A percentile compares a stretch with the other conserved stretches of the same genome.
phyloP scores from a whole-genome alignment of 2,113 vertebrate genomes.

The Boleophthalmus pectinirostris region DNA sequence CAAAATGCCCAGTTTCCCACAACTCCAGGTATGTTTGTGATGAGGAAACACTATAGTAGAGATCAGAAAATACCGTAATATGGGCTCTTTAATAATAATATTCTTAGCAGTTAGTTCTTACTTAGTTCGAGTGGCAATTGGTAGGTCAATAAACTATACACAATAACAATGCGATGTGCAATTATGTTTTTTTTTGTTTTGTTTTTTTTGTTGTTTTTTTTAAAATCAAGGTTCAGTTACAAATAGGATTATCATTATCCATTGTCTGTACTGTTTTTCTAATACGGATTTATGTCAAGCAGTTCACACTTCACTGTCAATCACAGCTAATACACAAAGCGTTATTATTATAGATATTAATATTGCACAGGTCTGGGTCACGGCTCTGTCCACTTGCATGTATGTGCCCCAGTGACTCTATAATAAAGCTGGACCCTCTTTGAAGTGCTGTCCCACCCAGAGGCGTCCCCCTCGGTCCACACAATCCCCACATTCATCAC shows the following conservation, averaged over 20 bases:
- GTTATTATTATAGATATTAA: not conserved
- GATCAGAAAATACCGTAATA: too few species aligned
- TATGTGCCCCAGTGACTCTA: slow-evolving; percentile 66
- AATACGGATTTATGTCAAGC: not conserved
- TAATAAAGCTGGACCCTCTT: slow-evolving; percentile 75
- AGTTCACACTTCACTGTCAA: not conserved
- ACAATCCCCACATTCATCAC: slow-evolving; percentile 77
- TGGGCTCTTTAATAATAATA: too few species aligned
- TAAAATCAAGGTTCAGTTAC: too few species aligned
- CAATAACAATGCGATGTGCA: too few species aligned
- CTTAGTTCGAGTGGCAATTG: too few species aligned
- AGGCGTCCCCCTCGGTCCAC: slow-evolving; percentile 57
- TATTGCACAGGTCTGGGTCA: not conserved
- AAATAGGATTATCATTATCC: too few species aligned
- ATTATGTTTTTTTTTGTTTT: too few species aligned
- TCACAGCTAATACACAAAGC: not conserved
- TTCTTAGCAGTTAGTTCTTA: too few species aligned
- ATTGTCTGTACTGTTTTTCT: too few species aligned
- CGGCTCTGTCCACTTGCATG: slow-evolving; percentile 59
- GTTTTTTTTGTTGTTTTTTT: too few species aligned
- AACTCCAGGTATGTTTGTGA: not conserved
- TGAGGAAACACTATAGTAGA: not conserved
- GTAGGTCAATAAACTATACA: too few species aligned
- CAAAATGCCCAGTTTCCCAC: too few species aligned
- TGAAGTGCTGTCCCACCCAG: slow-evolving; percentile 76